These are phyloP conservation scores for Cyanoliseus patagonus DNA, from an alignment of 2,113 vertebrate species.

Conservation along the genomic window DNA sequence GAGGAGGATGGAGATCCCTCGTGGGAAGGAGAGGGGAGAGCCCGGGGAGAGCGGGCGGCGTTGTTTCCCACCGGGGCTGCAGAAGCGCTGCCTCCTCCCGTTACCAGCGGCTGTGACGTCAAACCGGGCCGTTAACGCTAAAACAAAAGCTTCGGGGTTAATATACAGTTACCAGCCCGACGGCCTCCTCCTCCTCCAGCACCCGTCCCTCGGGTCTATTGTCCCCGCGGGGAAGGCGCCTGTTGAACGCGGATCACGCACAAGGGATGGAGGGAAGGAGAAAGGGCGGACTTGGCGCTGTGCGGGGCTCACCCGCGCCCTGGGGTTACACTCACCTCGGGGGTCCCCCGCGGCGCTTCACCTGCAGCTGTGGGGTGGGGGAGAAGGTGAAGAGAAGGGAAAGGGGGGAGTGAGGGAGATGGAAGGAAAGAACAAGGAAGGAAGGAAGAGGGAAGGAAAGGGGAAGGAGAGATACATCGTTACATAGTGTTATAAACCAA, in stretches of 20 bases:
- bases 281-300: neutral
- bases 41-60: neutral
- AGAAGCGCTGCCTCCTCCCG: neutral
- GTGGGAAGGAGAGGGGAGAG: neutral
- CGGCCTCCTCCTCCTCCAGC: neutral
- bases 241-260: neutral
- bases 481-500: neutral
- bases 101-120: constrained; percentile 35
- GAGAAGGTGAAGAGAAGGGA: too few species aligned
- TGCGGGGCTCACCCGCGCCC: neutral
- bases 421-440: too few species aligned
- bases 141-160: constrained; percentile 44
- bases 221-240: constrained; percentile 12
- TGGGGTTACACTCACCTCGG: constrained; percentile 3
- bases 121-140: neutral
- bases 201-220: neutral
- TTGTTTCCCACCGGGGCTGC: neutral
- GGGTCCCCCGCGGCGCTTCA: neutral
- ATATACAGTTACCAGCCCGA: neutral
- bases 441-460: too few species aligned
- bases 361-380: neutral
- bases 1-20: neutral
- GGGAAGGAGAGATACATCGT: neutral
- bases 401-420: too few species aligned
- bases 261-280: neutral